These are phyloP conservation scores for Centropus unirufus DNA, from an alignment of 2,113 vertebrate species.

Conservation along the genomic window DNA sequence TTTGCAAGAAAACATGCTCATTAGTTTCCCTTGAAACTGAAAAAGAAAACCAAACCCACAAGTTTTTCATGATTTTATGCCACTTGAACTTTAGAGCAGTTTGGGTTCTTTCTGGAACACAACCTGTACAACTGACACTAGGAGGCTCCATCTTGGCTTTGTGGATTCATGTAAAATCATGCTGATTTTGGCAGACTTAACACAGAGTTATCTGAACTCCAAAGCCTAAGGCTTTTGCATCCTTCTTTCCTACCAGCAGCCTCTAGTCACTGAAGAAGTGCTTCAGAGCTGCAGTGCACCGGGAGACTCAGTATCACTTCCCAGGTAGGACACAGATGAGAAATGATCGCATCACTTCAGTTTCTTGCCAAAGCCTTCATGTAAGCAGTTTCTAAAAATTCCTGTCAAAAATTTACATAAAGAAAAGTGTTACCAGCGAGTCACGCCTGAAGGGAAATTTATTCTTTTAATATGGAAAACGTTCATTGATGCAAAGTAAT, in stretches of 20 bases:
- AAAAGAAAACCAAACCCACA: neutral
- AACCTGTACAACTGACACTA: neutral
- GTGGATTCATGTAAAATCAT: neutral
- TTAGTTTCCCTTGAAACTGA: neutral
- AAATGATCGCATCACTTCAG: neutral
- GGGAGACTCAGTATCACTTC: neutral
- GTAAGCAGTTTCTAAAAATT: neutral
- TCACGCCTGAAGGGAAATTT: rapidly evolving
- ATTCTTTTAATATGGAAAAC: neutral
- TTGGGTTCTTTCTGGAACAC: neutral
- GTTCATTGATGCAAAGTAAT: neutral
- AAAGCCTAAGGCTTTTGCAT: neutral
- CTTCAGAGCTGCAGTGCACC: neutral
- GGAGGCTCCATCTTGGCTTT: neutral
- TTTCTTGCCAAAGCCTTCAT: neutral
- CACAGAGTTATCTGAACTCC: neutral
- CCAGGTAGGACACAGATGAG: neutral
- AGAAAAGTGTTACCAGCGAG: neutral
- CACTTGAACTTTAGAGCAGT: neutral
- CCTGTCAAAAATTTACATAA: neutral
- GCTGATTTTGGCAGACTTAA: neutral
- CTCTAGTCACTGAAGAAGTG: neutral
- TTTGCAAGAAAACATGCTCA: rapidly evolving
- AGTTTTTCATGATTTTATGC: neutral
- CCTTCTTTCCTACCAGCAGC: neutral